Percentiles rank a stretch among this genome's conserved stretches.
Conservation (phyloP, 1,140 invertebrate genomes). For the Leptinotarsa lineolata region DNA sequence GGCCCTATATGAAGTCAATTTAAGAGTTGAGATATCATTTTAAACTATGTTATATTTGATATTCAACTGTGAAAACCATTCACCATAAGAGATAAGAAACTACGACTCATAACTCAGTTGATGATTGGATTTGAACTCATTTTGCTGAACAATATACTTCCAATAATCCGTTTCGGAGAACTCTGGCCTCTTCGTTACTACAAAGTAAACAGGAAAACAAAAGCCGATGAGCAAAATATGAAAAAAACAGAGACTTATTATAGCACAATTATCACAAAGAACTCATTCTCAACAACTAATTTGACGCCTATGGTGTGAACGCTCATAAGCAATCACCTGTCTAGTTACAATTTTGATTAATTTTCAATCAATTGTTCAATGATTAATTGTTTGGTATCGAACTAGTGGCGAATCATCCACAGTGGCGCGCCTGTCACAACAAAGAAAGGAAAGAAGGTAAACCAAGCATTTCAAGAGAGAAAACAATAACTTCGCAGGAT, state of each 20-base stretch:
- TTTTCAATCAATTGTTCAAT: slow-evolving; percentile 56
- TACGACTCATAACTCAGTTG: not conserved
- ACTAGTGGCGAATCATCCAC: slow-evolving; percentile 30
- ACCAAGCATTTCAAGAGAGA: too few species aligned
- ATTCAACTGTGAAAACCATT: too few species aligned
- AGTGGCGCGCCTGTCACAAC: not conserved
- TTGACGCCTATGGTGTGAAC: slow-evolving; percentile 55
- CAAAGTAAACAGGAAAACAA: slow-evolving; percentile 31
- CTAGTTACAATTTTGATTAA: slow-evolving; percentile 59
- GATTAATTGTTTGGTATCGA: slow-evolving; percentile 49
- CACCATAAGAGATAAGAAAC: not conserved
- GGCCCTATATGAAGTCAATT: too few species aligned
- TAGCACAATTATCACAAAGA: slow-evolving; percentile 30
- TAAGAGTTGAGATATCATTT: too few species aligned
- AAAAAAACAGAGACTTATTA: slow-evolving; percentile 28
- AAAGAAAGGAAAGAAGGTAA: too few species aligned
- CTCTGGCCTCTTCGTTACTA: not conserved
- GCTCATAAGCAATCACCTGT: slow-evolving; percentile 56
- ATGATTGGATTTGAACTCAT: slow-evolving; percentile 12
- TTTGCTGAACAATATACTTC: slow-evolving; percentile 16
- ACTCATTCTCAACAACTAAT: slow-evolving; percentile 48
- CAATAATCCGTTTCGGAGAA: slow-evolving; percentile 4
- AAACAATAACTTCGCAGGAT: too few species aligned
- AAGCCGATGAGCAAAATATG: slow-evolving; percentile 17
- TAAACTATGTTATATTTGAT: too few species aligned